phyloP scores from a whole-genome alignment of 2,113 vertebrate genomes.

The Ceyx cyanopectus region DNA sequence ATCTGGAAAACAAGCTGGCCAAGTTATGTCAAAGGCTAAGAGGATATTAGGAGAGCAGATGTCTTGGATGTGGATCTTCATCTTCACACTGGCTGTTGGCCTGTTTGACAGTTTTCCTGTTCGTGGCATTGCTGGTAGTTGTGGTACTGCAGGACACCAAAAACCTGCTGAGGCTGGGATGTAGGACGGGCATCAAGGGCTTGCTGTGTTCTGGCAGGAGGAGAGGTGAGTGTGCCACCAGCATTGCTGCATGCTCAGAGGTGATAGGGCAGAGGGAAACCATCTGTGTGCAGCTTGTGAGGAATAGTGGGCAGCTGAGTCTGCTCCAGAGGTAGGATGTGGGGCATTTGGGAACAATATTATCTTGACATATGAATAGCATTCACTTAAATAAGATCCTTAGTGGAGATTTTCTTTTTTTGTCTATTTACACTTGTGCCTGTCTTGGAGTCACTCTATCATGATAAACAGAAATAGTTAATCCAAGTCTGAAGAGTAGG shows the following conservation, averaged over 20 bases:
- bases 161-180: accelerated
- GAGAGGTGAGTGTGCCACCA: accelerated
- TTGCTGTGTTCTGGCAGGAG: accelerated
- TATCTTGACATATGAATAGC: neutral
- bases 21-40: neutral
- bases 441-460: neutral
- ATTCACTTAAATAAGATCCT: neutral
- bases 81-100: neutral
- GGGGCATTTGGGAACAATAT: neutral
- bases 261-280: neutral
- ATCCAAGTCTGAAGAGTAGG: neutral
- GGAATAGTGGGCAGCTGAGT: neutral
- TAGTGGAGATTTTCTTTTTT: neutral
- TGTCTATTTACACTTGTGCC: neutral
- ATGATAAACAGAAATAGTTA: neutral
- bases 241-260: accelerated
- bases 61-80: neutral
- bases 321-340: neutral
- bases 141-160: accelerated
- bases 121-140: neutral
- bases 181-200: no score
- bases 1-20: neutral
- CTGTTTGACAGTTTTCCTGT: neutral
- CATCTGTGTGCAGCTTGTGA: neutral
- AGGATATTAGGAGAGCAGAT: neutral